Evolutionary conservation across 2,888 invertebrate genomes (phyloP).

Genomic region (Actias luna): DNA sequence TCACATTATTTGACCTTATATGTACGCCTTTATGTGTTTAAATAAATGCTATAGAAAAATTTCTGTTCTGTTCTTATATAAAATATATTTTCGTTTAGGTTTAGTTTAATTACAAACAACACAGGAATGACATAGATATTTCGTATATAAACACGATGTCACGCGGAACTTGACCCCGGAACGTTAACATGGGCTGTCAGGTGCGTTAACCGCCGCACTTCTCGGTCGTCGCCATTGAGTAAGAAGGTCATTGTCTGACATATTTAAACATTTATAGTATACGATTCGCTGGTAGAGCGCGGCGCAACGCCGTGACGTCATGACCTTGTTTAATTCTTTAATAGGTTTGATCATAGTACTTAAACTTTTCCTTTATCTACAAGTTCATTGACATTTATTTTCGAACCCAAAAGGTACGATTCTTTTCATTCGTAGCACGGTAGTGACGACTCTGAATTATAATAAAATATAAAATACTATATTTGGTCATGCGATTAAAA

Average conservation of each 20-base stretch:
- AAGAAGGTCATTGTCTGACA: slow-evolving; percentile 11
- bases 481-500: too few relatives aligned
- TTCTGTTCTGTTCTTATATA: too few relatives aligned
- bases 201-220: slow-evolving; percentile 8
- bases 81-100: too few relatives aligned
- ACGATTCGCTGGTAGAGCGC: background rate
- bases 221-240: slow-evolving; percentile 7
- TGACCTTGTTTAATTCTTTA: slow-evolving; percentile 5
- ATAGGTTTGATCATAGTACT: background rate
- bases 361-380: background rate
- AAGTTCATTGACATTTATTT: background rate
- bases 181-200: background rate
- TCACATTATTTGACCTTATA: too few relatives aligned
- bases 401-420: background rate
- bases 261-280: slow-evolving; percentile 2
- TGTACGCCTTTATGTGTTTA: too few relatives aligned
- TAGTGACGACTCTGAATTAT: too few relatives aligned
- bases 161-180: slow-evolving; percentile 8
- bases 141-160: background rate
- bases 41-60: too few relatives aligned
- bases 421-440: background rate
- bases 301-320: background rate
- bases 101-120: too few relatives aligned
- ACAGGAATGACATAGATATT: background rate
- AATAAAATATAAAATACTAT: too few relatives aligned